A percentile compares a stretch with the other conserved stretches of the same genome.
These are phyloP conservation scores for Dione juno DNA, from an alignment of 2,888 invertebrate genomes.

Conservation along the genomic window DNA sequence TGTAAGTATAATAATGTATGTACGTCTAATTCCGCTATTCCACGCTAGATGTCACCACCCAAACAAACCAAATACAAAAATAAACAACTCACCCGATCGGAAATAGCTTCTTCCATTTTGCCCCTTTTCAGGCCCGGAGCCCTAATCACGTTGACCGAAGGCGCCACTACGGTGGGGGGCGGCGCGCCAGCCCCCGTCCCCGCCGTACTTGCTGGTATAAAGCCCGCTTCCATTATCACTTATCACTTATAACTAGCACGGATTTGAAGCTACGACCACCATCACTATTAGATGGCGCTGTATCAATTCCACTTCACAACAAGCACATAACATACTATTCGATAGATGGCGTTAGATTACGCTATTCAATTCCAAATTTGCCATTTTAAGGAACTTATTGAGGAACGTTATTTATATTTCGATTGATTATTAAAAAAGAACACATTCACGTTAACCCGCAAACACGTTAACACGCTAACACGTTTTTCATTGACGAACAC, in stretches of 20 bases:
- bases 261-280: background rate
- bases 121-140: slow-evolving; percentile 91
- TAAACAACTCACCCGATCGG: slow-evolving; percentile 87
- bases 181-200: slow-evolving; percentile 56
- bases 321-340: slow-evolving; percentile 56
- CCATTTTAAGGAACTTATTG: slow-evolving; percentile 37
- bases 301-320: slow-evolving; percentile 39
- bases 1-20: background rate
- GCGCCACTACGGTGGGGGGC: slow-evolving; percentile 69
- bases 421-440: slow-evolving; percentile 29
- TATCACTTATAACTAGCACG: slow-evolving; percentile 36
- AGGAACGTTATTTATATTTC: slow-evolving; percentile 49
- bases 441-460: slow-evolving; percentile 49
- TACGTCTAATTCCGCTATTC: background rate
- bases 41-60: background rate
- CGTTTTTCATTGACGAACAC: slow-evolving; percentile 54
- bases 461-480: slow-evolving; percentile 49
- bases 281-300: slow-evolving; percentile 66
- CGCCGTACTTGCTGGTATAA: slow-evolving; percentile 68
- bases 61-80: background rate
- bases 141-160: slow-evolving; percentile 86
- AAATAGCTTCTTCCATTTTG: slow-evolving; percentile 89
- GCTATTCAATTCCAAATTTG: slow-evolving; percentile 43
- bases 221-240: slow-evolving; percentile 75
- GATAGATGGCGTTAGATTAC: slow-evolving; percentile 64